Conservation (phyloP, 1,140 invertebrate genomes). For the Kradibia gibbosae region DNA sequence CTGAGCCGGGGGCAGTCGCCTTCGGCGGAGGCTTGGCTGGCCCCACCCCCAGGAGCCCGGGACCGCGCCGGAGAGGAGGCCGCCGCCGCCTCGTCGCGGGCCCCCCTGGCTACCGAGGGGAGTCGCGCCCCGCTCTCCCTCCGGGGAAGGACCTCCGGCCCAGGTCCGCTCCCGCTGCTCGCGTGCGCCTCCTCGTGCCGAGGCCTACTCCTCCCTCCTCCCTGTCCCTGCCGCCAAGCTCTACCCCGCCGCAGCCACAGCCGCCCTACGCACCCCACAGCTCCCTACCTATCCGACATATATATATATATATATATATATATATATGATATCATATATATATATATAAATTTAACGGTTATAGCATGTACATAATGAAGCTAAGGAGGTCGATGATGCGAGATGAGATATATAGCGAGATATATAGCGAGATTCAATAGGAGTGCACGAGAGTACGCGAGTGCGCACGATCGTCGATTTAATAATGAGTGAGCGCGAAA, state of each 20-base stretch:
- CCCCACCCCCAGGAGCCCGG: no score
- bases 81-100: no score
- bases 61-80: no score
- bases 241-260: no score
- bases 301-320: no score
- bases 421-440: no score
- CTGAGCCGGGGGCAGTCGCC: background rate
- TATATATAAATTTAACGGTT: slow-evolving; percentile 43
- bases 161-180: background rate
- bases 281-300: no score
- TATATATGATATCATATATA: no score
- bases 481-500: background rate
- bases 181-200: slow-evolving; percentile 9
- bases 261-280: no score
- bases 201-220: slow-evolving; percentile 9
- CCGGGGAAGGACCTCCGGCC: background rate
- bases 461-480: background rate
- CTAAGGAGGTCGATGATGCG: background rate
- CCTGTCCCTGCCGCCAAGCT: background rate
- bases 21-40: no score
- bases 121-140: no score
- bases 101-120: no score
- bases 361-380: slow-evolving; percentile 43
- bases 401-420: slow-evolving; percentile 30
- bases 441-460: background rate